These are phyloP conservation scores for Ricordea florida DNA, from an alignment of 92 coral and sea anemone genomes.

Conservation along the genomic window DNA sequence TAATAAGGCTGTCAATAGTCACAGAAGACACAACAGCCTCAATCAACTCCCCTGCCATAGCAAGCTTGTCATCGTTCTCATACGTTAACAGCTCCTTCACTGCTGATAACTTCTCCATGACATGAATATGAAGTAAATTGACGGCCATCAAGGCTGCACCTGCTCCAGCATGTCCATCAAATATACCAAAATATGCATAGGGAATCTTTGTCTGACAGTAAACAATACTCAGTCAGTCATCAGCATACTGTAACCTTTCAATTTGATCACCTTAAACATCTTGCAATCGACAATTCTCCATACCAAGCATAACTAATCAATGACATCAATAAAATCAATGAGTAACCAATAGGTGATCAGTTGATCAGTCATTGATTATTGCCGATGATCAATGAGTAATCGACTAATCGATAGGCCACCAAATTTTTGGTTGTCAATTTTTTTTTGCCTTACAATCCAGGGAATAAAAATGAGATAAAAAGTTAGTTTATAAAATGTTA, in stretches of 20 bases:
- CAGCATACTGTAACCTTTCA: neutral
- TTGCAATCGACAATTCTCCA: too few species aligned
- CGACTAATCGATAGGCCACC: too few species aligned
- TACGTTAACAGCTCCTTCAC: conserved; percentile 80
- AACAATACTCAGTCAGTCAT: neutral
- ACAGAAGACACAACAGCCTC: conserved; percentile 88
- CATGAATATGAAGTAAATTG: conserved; percentile 81
- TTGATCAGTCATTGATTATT: too few species aligned
- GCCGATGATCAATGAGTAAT: too few species aligned
- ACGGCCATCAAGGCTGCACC: conserved; percentile 93
- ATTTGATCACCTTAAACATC: neutral
- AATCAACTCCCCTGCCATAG: conserved; percentile 51
- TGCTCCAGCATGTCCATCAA: conserved; percentile 98
- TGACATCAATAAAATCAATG: too few species aligned
- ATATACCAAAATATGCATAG: conserved; percentile 93
- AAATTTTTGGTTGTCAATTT: too few species aligned
- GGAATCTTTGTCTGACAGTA: conserved; percentile 84
- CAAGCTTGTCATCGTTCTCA: conserved; percentile 74
- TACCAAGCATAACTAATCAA: too few species aligned
- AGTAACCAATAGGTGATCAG: too few species aligned
- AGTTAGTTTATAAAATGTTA: neutral
- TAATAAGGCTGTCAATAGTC: conserved; percentile 76
- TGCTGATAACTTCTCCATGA: conserved; percentile 84
- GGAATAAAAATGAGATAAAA: neutral
- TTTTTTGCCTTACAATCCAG: too few species aligned